phyloP scores from a whole-genome alignment of 2,113 vertebrate species.

The Gracilinanus agilis region DNA sequence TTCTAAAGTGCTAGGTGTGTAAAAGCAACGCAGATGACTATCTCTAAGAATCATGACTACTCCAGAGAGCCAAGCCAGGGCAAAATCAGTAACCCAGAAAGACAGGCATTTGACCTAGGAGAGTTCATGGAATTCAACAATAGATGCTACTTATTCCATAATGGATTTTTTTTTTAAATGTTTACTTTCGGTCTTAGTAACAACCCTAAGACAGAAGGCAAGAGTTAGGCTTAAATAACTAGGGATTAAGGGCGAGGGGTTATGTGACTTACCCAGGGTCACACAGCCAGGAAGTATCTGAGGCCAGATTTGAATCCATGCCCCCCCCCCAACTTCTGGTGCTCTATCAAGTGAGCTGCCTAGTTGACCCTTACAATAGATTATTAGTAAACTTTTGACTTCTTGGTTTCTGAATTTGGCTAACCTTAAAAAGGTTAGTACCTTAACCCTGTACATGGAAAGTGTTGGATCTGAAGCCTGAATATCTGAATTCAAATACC shows the following conservation, averaged over 20 bases:
- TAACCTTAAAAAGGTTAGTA: background rate
- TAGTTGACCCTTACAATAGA: background rate
- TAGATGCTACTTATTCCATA: background rate
- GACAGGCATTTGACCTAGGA: background rate
- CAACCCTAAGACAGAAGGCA: no score
- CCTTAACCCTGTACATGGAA: background rate
- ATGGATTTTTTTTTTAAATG: no score
- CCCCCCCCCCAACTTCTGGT: no score
- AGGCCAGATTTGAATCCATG: no score
- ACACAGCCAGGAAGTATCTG: no score
- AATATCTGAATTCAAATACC: background rate
- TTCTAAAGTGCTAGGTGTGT: slow-evolving; percentile 35
- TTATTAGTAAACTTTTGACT: background rate
- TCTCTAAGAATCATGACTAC: background rate
- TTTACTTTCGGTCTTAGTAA: no score
- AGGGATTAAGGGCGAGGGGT: no score
- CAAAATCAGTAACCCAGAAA: background rate
- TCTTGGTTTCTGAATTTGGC: background rate
- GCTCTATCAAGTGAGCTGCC: no score
- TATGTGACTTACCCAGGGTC: no score
- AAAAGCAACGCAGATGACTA: background rate
- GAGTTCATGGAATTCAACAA: background rate
- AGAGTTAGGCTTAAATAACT: no score
- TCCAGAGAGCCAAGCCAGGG: background rate
- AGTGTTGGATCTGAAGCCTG: background rate